phyloP scores from a whole-genome alignment of 2,797 vertebrate genomes.

The Paguma larvata region DNA sequence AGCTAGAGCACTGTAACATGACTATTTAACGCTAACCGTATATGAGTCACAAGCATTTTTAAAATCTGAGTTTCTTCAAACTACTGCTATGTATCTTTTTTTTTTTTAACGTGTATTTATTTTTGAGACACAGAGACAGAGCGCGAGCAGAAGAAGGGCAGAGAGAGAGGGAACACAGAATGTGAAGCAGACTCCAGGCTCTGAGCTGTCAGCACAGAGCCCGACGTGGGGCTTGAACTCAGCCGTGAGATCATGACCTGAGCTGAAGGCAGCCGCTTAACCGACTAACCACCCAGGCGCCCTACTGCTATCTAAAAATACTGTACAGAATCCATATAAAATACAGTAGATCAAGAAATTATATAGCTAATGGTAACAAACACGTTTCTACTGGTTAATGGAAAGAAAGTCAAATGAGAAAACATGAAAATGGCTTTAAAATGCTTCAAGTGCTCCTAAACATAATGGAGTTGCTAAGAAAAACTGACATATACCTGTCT shows the following conservation, averaged over 20 bases:
- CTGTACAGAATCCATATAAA: slow-evolving; percentile 23
- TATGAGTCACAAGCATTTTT: slow-evolving; percentile 31
- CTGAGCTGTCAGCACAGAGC: too few species aligned
- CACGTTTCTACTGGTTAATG: slow-evolving; percentile 6
- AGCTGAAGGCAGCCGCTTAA: too few species aligned
- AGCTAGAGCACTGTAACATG: neutral
- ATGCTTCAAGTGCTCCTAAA: slow-evolving; percentile 15
- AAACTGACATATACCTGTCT: neutral
- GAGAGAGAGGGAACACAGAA: too few species aligned
- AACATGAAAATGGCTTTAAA: slow-evolving; percentile 47
- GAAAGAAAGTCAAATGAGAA: slow-evolving; percentile 55
- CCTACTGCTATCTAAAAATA: neutral
- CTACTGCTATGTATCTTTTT: neutral
- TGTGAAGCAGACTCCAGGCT: too few species aligned
- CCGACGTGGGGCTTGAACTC: too few species aligned
- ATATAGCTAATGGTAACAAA: slow-evolving; percentile 12
- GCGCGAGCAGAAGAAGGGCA: too few species aligned
- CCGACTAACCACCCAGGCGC: too few species aligned
- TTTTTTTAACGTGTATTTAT: too few species aligned
- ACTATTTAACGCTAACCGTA: slow-evolving; percentile 33
- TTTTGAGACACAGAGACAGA: too few species aligned
- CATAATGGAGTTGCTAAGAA: neutral
- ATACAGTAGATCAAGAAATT: slow-evolving; percentile 16
- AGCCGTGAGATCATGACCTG: too few species aligned
- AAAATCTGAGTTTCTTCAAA: slow-evolving; percentile 31